Evolutionary conservation across 2,113 vertebrate species (phyloP).

Genomic region (Anoplopoma fimbria): DNA sequence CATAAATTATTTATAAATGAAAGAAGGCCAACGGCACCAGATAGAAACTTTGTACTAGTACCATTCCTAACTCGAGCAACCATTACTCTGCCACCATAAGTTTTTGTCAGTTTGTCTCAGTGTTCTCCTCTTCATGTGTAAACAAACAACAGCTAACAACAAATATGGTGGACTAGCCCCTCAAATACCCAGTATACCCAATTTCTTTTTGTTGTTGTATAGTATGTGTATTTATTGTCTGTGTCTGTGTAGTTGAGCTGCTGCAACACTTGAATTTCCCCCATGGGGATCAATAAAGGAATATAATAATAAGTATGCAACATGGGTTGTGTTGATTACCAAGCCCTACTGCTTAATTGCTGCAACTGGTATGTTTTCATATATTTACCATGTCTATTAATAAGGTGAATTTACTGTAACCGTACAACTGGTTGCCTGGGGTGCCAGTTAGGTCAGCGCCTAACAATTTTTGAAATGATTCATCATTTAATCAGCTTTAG

Average conservation of each 20-base stretch:
- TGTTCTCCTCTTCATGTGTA: background rate
- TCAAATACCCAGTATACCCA: background rate
- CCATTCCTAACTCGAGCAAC: background rate
- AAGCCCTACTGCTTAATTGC: background rate
- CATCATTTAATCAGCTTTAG: background rate
- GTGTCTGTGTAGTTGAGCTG: too few relatives aligned
- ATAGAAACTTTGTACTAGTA: background rate
- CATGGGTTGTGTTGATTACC: background rate
- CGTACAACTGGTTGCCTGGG: too few relatives aligned
- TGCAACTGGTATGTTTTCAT: background rate
- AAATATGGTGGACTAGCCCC: background rate
- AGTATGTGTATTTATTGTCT: too few relatives aligned
- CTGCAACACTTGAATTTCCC: too few relatives aligned
- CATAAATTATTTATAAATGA: background rate
- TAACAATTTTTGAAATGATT: too few relatives aligned
- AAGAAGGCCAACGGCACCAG: background rate
- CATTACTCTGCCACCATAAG: background rate
- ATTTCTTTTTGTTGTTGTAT: too few relatives aligned
- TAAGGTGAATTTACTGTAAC: background rate
- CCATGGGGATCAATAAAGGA: too few relatives aligned
- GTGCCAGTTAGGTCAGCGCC: too few relatives aligned
- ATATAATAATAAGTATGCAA: too few relatives aligned
- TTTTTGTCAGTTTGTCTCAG: background rate
- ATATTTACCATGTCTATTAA: background rate
- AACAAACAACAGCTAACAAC: conserved; percentile 2